phyloP scores from a whole-genome alignment of 1,140 invertebrate genomes.

The Drosophila takahashii region DNA sequence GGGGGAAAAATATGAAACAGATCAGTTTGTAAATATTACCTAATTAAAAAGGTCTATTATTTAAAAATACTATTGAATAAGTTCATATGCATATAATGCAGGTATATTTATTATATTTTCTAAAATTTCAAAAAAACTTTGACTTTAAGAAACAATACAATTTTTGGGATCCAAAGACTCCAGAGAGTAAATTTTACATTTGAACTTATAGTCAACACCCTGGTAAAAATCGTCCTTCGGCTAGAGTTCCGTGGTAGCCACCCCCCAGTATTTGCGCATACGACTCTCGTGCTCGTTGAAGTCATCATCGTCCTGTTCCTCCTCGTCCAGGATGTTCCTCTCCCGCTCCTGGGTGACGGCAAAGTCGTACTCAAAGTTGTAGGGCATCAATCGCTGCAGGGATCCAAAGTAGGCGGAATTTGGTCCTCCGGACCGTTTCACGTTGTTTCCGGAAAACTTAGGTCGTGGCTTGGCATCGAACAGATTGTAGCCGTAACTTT shows the following conservation, averaged over 20 bases:
- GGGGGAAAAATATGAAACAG: neutral
- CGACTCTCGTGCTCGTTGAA: conserved; percentile 88
- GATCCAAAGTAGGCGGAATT: conserved; percentile 95
- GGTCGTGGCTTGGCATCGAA: conserved; percentile 83
- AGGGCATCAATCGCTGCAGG: conserved; percentile 92
- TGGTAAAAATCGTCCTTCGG: neutral
- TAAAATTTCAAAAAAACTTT: neutral
- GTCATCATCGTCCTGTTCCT: conserved; percentile 85
- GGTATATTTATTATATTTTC: neutral
- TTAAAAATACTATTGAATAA: too few species aligned
- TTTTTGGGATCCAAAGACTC: neutral
- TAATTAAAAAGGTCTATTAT: too few species aligned
- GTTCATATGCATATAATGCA: too few species aligned
- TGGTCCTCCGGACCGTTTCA: conserved; percentile 88
- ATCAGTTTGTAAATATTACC: too few species aligned
- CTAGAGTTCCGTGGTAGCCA: conserved; percentile 91
- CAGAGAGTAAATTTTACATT: neutral
- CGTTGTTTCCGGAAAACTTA: conserved; percentile 70
- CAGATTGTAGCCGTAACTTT: conserved; percentile 67
- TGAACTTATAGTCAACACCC: neutral
- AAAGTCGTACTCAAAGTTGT: conserved; percentile 93
- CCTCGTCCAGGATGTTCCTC: conserved; percentile 87
- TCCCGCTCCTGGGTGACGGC: conserved; percentile 91
- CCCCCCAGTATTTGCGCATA: conserved; percentile 95
- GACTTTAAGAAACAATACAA: neutral